Base-by-base conservation (phyloP, 1,140 invertebrate genomes). In the Orius insidiosus region DNA sequence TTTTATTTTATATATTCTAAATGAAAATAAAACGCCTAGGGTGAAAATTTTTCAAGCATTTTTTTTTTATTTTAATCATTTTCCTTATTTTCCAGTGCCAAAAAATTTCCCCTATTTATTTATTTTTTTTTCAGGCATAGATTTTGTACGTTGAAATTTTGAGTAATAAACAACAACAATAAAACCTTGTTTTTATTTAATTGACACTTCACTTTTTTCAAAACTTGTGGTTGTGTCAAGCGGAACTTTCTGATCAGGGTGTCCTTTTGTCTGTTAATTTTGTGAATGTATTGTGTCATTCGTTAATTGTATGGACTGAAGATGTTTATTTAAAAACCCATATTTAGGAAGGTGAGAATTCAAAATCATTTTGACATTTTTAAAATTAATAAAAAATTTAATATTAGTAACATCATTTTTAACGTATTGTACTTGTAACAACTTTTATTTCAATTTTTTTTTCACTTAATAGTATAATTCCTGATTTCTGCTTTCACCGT, bases 401-500 rank as follows among this genome's bases (percentile, higher is more conserved):
- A 37, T 36, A 37, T 31, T 46, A 46, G 45, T 37, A 46, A 36
- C 14, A 46, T 46, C 33, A 46, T 38, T 46, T 46, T 46, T 46
- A 46, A 36, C 33, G 36, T 37, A 46, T 46, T 45, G 45, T 46
- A 37, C 37, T 38, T 36, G 18, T 46, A 36, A 35, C 37, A 46
- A 46, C 9, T 37, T 37, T 30, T 36, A 46, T 46, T 36, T 43
- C 11, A 35, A 36, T n/a, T n/a, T 46, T 46, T n/a, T 33, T 46
- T 46, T 46, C 45, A 46, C 45, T 46, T 37, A 19, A 33, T 44
- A 44, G 42, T 33, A 44, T 19, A 15, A 33, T 32, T 16, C 31
- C 10, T 32, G 31, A 33, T 33, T 15, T 44, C 42, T 14, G 42
- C 42, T 44, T 44, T 44, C 42, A 44, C 42, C 42, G 34, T 44